These are phyloP conservation scores for Drosophila persimilis DNA, from an alignment of 1,140 invertebrate species.

Conservation along the genomic window DNA sequence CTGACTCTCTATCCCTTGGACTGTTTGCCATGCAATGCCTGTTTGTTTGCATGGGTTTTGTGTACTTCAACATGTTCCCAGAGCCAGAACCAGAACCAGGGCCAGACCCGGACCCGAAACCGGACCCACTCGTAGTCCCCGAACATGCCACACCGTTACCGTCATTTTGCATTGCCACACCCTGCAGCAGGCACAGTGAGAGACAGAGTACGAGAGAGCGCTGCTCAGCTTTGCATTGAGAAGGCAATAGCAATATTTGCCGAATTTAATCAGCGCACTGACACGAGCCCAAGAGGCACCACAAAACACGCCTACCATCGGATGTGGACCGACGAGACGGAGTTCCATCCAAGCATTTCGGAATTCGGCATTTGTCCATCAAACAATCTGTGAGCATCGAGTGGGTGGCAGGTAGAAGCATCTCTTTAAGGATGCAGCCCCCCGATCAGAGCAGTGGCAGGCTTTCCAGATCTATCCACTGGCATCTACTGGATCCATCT, in stretches of 20 bases:
- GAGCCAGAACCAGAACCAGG: slow-evolving; percentile 8
- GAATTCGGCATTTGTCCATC: slow-evolving; percentile 33
- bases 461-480: too few relatives aligned
- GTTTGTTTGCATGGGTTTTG: slow-evolving; percentile 80
- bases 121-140: slow-evolving; percentile 15
- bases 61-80: slow-evolving; percentile 74
- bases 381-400: not conserved
- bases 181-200: slow-evolving; percentile 20
- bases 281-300: slow-evolving; percentile 41
- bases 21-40: slow-evolving; percentile 77
- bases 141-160: slow-evolving; percentile 26
- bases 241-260: slow-evolving; percentile 77
- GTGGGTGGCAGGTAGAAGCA: too few relatives aligned
- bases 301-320: slow-evolving; percentile 30
- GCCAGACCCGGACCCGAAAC: not conserved
- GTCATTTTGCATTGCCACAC: slow-evolving; percentile 28
- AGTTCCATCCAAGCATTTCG: slow-evolving; percentile 27
- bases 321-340: not conserved
- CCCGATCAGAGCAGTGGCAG: too few relatives aligned
- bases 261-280: slow-evolving; percentile 76
- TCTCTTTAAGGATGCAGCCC: too few relatives aligned
- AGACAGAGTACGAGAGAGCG: slow-evolving; percentile 5
- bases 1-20: slow-evolving; percentile 6
- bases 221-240: slow-evolving; percentile 51
- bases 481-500: too few relatives aligned